These are phyloP conservation scores for Phalacrocorax pelagicus DNA, from an alignment of 2,113 vertebrate genomes.

Conservation along the genomic window DNA sequence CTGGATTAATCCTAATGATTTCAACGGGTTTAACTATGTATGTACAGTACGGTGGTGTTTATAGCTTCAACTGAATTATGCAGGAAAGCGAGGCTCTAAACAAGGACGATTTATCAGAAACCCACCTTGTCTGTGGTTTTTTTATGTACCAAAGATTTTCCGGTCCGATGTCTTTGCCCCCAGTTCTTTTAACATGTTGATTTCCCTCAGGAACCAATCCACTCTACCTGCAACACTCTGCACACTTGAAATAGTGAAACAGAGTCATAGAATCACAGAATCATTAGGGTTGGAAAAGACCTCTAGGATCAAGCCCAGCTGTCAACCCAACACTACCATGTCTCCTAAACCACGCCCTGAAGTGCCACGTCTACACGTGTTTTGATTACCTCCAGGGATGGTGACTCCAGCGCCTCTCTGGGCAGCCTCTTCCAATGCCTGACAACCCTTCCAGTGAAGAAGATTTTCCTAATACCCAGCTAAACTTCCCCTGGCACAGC, in stretches of 20 bases:
- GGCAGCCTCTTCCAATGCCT: no score
- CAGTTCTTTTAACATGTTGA: rapidly evolving
- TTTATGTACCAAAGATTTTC: not conserved
- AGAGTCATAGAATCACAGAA: no score
- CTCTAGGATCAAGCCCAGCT: no score
- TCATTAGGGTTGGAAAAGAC: no score
- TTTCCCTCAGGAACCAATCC: not conserved
- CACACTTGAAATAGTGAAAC: not conserved
- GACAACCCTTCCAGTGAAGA: no score
- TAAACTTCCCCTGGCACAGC: no score
- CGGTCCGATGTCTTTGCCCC: not conserved
- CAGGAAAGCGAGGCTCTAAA: not conserved
- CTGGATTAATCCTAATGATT: not conserved
- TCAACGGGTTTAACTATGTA: rapidly evolving
- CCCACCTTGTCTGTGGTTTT: rapidly evolving
- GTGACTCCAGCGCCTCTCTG: no score
- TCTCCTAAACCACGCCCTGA: no score
- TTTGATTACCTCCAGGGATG: no score
- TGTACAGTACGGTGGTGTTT: not conserved
- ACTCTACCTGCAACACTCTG: not conserved
- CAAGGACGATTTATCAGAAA: not conserved
- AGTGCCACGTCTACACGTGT: no score
- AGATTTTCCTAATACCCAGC: no score
- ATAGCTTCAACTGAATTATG: rapidly evolving
- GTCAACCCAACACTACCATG: no score